Base-by-base conservation (phyloP, 2,888 invertebrate species). In the Pterobdella sp. region DNA sequence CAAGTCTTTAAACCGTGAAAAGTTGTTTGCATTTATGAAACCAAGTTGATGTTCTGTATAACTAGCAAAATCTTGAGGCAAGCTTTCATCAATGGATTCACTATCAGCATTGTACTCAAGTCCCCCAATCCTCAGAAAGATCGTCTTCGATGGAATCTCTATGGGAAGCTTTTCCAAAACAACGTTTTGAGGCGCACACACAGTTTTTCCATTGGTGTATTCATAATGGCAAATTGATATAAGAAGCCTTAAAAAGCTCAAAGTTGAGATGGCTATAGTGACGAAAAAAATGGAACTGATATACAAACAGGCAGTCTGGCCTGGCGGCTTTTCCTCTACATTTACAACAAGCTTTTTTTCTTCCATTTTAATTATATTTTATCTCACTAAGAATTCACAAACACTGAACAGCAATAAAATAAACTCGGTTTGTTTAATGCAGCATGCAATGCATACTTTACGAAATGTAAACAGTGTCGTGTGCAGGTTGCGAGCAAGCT, bases 1-100 rank as follows among this genome's bases (percentile, higher is more conserved):
- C 26, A 78, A 73, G 42, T 73, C 73, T 14, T 63, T 32, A 56
- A 75, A 75, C 2, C 72, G 68, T 14, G 77, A 72, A 68, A 78
- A 75, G 71, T 78, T 78, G 14, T 35, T 68, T 35, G 72, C 49
- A 14, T 70, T 72, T 22, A 77, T 67, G 18, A 72, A 35, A 1
- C 64, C 42, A 56, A 78, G 76, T n/a, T 69, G 68, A 65, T 76
- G 77, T 64, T 78, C 77, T 32, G 52, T 56, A 31, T 71, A 35
- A 34, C 36, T 71, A 3, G 14, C 3, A n/a, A 56, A 26, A 22
- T 56, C n/a, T 3, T 56, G n/a, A n/a, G 18, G 4, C 4, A 3
- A 4, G 71, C 60, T 71, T 34, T 32, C 60, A 26, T 34, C 34
- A 31, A 71, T 63, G 52, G 52, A 32, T 18, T 56, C 60, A 22